These are phyloP conservation scores for Drosophila multiciliata DNA, from an alignment of 2,888 invertebrate species.

Conservation along the genomic window DNA sequence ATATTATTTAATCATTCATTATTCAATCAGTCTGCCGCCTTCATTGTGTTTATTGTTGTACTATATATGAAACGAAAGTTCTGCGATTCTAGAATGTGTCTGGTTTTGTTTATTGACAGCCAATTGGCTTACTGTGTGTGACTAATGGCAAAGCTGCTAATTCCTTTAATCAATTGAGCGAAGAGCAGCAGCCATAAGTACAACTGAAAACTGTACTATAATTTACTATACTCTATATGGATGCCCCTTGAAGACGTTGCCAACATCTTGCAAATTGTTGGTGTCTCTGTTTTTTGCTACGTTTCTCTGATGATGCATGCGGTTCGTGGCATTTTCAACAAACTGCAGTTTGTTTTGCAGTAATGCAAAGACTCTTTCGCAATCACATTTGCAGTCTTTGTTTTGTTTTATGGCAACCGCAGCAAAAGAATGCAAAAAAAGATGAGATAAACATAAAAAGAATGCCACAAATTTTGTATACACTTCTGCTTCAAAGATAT, in stretches of 20 bases:
- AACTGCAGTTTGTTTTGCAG: constrained; percentile 41
- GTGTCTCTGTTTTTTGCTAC: constrained; percentile 11
- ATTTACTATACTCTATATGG: constrained; percentile 1
- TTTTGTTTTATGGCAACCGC: constrained; percentile 26
- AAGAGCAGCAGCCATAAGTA: constrained; percentile 10
- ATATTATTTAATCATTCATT: background rate
- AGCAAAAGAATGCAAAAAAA: constrained; percentile 25
- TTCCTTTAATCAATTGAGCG: constrained; percentile 59
- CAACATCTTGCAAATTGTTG: constrained; percentile 27
- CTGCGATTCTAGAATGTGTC: constrained; percentile 29
- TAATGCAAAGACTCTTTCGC: constrained; percentile 36
- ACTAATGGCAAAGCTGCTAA: constrained; percentile 67
- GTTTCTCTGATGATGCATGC: constrained; percentile 22
- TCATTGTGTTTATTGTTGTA: background rate
- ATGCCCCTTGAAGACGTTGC: constrained; percentile 28
- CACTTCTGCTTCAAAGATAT: background rate
- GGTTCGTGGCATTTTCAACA: constrained; percentile 53
- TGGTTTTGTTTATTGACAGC: constrained; percentile 42
- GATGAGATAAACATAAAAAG: constrained; percentile 2
- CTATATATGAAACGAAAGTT: constrained; percentile 42
- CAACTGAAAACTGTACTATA: background rate
- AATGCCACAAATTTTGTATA: constrained; percentile 6
- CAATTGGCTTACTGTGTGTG: constrained; percentile 64
- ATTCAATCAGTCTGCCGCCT: background rate
- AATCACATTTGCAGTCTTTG: constrained; percentile 37